Evolutionary conservation across 2,888 invertebrate genomes (phyloP).

Genomic region (Synergus laeviventris): DNA sequence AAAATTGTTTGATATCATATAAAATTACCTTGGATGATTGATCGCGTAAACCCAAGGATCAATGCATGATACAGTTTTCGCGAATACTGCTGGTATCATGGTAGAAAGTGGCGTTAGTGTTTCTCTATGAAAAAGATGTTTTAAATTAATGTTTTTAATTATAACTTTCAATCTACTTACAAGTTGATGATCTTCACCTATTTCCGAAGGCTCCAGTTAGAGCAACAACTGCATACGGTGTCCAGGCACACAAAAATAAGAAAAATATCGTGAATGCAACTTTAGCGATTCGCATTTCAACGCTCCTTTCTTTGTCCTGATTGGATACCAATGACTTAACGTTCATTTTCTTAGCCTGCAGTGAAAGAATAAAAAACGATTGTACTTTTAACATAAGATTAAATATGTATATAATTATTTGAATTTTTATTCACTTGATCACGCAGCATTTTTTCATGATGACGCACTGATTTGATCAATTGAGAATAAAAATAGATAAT

Average conservation of each 20-base stretch:
- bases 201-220: constrained; percentile 90
- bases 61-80: constrained; percentile 92
- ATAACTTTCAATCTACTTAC: background rate
- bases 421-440: constrained; percentile 78
- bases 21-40: constrained; percentile 88
- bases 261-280: constrained; percentile 93
- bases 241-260: constrained; percentile 91
- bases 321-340: constrained; percentile 88
- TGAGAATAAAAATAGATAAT: constrained; percentile 91
- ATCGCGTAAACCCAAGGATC: constrained; percentile 95
- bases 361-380: background rate
- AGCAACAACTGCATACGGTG: constrained; percentile 90
- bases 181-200: constrained; percentile 67
- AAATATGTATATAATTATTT: background rate
- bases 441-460: constrained; percentile 88
- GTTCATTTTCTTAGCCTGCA: constrained; percentile 92
- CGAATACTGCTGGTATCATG: constrained; percentile 91
- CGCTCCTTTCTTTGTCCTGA: constrained; percentile 84
- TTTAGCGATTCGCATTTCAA: constrained; percentile 91
- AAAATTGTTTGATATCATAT: background rate
- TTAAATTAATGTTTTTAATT: constrained; percentile 9
- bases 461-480: constrained; percentile 91
- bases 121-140: constrained; percentile 65
- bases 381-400: background rate
- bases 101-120: constrained; percentile 78